Evolutionary conservation across 2,113 vertebrate species (phyloP).

Genomic region (Meriones unguiculatus): DNA sequence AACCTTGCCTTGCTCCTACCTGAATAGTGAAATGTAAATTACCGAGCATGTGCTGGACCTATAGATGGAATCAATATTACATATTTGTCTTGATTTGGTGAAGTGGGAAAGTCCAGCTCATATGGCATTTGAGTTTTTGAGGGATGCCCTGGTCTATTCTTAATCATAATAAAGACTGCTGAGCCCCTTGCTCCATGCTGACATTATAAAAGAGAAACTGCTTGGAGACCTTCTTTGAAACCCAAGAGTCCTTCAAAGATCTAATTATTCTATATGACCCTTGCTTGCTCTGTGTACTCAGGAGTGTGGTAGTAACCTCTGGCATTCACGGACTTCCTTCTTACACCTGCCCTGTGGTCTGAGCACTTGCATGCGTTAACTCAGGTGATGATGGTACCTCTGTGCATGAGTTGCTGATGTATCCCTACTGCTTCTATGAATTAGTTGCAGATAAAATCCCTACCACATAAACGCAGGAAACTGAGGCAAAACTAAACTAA

Average conservation of each 20-base stretch:
- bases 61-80: background rate
- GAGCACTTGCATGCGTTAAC: slow-evolving; percentile 40
- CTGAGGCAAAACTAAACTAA: slow-evolving; percentile 46
- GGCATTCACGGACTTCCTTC: slow-evolving; percentile 53
- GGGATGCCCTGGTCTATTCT: slow-evolving; percentile 45
- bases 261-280: slow-evolving; percentile 27
- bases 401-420: background rate
- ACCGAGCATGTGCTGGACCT: background rate
- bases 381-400: slow-evolving; percentile 55
- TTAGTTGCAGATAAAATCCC: background rate
- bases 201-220: slow-evolving; percentile 59
- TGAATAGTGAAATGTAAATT: background rate
- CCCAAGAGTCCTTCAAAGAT: slow-evolving; percentile 42
- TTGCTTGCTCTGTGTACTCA: slow-evolving; percentile 47
- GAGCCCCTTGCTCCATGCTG: slow-evolving; percentile 45
- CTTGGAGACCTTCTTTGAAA: slow-evolving; percentile 54
- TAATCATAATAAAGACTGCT: slow-evolving; percentile 59
- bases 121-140: slow-evolving; percentile 37
- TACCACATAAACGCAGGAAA: slow-evolving; percentile 35
- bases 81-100: background rate
- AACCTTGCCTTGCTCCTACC: slow-evolving; percentile 34
- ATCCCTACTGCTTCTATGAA: background rate
- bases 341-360: slow-evolving; percentile 7
- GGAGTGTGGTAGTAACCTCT: slow-evolving; percentile 26
- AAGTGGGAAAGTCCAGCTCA: slow-evolving; percentile 31